Percentiles rank a stretch among this genome's conserved stretches.
Evolutionary conservation across 2,888 invertebrate genomes (phyloP).

Genomic region (Acrobasis consociella): DNA sequence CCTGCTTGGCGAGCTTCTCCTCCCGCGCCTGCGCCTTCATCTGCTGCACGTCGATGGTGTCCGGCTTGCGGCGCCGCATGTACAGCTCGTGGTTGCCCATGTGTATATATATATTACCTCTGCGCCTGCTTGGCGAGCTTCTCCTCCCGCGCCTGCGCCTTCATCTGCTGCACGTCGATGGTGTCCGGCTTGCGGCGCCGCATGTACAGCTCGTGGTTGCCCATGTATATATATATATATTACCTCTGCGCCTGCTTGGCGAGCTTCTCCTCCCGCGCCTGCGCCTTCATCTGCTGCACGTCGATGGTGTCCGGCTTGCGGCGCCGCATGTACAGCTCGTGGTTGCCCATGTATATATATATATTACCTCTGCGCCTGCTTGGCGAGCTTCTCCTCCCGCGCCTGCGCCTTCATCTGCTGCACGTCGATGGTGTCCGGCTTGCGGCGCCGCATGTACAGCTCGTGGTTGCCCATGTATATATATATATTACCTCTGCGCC

Average conservation of each 20-base stretch:
- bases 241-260: conserved; percentile 98
- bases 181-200: conserved; percentile 99
- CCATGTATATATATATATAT: no score
- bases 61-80: conserved; percentile 99
- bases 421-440: conserved; percentile 99
- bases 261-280: conserved; percentile 97
- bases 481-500: conserved; percentile 93
- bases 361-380: conserved; percentile 95
- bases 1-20: conserved; percentile 97
- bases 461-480: conserved; percentile 99
- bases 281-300: conserved; percentile 99
- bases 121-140: conserved; percentile 97
- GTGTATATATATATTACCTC: no score
- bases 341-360: conserved; percentile 99
- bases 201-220: conserved; percentile 99
- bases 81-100: conserved; percentile 99
- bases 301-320: conserved; percentile 99
- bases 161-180: conserved; percentile 99
- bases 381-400: conserved; percentile 96
- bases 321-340: conserved; percentile 99
- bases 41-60: conserved; percentile 99
- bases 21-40: conserved; percentile 99
- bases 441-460: conserved; percentile 98
- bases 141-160: conserved; percentile 98
- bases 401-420: conserved; percentile 99